Evolutionary conservation across 1,140 invertebrate genomes (phyloP).

Genomic region (Triops cancriformis): DNA sequence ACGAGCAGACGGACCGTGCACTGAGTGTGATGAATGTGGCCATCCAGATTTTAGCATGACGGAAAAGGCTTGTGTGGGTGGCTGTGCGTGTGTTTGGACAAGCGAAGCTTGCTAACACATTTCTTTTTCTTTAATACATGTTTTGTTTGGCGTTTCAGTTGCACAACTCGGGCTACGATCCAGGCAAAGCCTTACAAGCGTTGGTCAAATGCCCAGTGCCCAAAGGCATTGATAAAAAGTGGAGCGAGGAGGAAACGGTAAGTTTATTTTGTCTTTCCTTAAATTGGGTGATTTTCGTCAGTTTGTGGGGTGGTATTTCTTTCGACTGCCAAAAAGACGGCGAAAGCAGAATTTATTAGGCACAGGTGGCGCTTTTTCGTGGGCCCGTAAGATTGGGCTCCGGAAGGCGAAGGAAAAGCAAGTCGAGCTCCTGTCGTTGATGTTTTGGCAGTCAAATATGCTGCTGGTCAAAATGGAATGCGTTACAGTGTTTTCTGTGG

Average conservation of each 20-base stretch:
- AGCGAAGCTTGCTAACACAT: too few relatives aligned
- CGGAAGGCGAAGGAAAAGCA: background rate
- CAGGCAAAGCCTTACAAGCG: constrained; percentile 86
- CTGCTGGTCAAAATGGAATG: background rate
- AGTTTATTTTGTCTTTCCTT: constrained; percentile 37
- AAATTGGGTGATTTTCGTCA: too few relatives aligned
- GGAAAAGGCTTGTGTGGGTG: too few relatives aligned
- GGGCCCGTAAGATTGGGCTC: background rate
- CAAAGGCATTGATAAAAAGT: constrained; percentile 94
- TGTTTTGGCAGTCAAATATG: background rate
- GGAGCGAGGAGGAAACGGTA: constrained; percentile 92
- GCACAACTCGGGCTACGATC: constrained; percentile 90
- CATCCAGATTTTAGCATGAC: too few relatives aligned
- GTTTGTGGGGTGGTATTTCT: background rate
- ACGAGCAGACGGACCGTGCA: too few relatives aligned
- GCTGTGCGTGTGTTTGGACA: too few relatives aligned
- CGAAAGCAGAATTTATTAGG: background rate
- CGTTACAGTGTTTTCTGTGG: background rate
- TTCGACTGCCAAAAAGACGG: background rate
- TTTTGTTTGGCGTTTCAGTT: constrained; percentile 48
- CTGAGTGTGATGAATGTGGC: too few relatives aligned
- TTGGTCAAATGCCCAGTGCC: constrained; percentile 93
- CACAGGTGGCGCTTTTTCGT: background rate
- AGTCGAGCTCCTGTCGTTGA: background rate
- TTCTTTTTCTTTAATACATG: background rate